phyloP scores from a whole-genome alignment of 2,888 invertebrate species.

The Pseudococcus viburni region DNA sequence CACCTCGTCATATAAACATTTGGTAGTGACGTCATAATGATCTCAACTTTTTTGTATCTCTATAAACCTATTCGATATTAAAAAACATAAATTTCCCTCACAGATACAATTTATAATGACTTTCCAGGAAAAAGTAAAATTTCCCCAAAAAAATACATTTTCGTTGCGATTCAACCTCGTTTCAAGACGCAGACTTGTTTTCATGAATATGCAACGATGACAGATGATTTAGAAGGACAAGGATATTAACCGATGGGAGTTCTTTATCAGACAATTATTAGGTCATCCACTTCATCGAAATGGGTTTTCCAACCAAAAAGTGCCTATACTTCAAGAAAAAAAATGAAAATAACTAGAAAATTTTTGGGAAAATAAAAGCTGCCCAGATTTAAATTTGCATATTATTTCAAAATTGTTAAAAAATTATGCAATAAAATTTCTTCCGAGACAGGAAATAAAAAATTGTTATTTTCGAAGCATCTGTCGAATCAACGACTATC shows the following conservation, averaged over 20 bases:
- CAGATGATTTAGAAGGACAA: constrained; percentile 20
- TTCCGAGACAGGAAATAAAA: too few species aligned
- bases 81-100: too few species aligned
- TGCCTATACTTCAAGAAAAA: too few species aligned
- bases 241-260: not conserved
- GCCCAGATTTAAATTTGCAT: too few species aligned
- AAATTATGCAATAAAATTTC: too few species aligned
- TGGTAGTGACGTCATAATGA: too few species aligned
- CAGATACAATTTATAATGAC: not conserved
- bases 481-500: not conserved
- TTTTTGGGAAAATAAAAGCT: too few species aligned
- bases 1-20: too few species aligned
- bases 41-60: too few species aligned
- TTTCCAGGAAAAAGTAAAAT: not conserved
- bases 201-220: not conserved
- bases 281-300: constrained; percentile 7
- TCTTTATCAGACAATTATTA: constrained; percentile 4
- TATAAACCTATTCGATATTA: too few species aligned
- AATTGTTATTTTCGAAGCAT: too few species aligned
- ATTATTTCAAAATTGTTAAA: too few species aligned
- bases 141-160: not conserved
- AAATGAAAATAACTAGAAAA: not conserved
- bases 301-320: not conserved
- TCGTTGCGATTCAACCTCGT: not conserved
- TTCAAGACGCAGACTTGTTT: constrained; percentile 24